Conservation (phyloP, 2,113 vertebrate species). For the Dasypus novemcinctus region DNA sequence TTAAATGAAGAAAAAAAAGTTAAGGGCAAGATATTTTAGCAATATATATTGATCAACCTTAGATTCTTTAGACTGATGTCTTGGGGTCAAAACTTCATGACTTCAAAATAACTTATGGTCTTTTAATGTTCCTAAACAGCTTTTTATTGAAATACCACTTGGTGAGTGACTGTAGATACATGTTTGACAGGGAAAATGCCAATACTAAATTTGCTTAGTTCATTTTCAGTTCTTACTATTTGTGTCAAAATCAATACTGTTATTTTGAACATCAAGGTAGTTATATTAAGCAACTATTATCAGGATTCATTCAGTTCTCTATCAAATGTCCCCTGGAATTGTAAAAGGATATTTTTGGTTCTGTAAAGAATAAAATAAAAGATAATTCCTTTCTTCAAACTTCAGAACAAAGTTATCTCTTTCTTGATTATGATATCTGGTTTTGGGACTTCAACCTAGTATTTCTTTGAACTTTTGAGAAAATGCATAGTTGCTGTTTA, state of each 20-base stretch:
- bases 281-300: not conserved
- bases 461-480: not conserved
- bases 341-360: not conserved
- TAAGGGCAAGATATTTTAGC: conserved; percentile 41
- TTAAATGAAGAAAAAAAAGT: not conserved
- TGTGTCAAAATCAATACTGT: not conserved
- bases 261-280: not conserved
- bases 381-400: not conserved
- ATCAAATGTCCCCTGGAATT: not conserved
- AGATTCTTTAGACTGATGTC: conserved; percentile 7
- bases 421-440: not conserved
- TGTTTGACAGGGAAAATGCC: conserved; percentile 61
- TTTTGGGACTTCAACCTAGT: not conserved
- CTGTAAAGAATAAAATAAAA: not conserved
- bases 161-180: not conserved
- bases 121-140: conserved; percentile 15
- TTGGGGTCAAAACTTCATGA: conserved; percentile 30
- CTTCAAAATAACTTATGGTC: conserved; percentile 55
- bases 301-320: not conserved
- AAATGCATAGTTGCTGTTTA: not conserved
- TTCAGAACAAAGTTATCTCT: not conserved
- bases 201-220: conserved; percentile 13
- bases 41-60: conserved; percentile 56
- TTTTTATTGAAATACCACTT: conserved; percentile 63
- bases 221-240: not conserved